Evolutionary conservation across 2,797 vertebrate species (phyloP).

Genomic region (Tenualosa thibaudeaui): DNA sequence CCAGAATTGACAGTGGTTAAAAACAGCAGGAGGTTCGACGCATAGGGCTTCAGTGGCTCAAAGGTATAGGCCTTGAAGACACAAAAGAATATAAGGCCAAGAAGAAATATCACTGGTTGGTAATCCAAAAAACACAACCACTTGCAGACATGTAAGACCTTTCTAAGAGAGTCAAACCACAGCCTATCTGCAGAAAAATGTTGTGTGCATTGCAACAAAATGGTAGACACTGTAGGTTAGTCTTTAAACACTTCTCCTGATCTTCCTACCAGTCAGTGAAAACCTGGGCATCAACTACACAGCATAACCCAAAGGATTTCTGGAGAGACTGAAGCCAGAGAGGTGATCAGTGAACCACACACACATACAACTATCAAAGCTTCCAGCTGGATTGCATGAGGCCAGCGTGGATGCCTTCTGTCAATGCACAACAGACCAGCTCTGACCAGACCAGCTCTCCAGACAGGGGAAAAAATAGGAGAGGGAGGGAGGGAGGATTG

Average conservation of each 20-base stretch:
- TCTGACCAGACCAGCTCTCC: not conserved
- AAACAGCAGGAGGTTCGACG: not conserved
- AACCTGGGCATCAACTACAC: not conserved
- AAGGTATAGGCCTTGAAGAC: not conserved
- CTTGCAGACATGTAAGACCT: not conserved
- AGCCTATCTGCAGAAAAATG: not conserved
- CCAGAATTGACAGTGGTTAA: not conserved
- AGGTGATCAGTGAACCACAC: constrained; percentile 14
- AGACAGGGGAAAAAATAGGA: not conserved
- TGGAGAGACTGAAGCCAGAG: not conserved
- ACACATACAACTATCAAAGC: not conserved
- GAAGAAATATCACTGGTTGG: not conserved
- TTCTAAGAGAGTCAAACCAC: not conserved
- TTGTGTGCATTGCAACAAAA: not conserved
- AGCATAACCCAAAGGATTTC: not conserved
- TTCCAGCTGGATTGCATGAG: constrained; percentile 9
- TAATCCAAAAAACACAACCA: not conserved
- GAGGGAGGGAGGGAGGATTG: not conserved
- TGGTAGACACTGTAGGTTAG: not conserved
- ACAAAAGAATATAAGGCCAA: not conserved
- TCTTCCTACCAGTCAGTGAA: not conserved
- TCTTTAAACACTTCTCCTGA: not conserved
- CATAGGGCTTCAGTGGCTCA: not conserved
- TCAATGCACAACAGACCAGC: not conserved
- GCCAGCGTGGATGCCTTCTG: constrained; percentile 4